phyloP scores from a whole-genome alignment of 2,888 invertebrate species.

The Andrena haemorrhoa region DNA sequence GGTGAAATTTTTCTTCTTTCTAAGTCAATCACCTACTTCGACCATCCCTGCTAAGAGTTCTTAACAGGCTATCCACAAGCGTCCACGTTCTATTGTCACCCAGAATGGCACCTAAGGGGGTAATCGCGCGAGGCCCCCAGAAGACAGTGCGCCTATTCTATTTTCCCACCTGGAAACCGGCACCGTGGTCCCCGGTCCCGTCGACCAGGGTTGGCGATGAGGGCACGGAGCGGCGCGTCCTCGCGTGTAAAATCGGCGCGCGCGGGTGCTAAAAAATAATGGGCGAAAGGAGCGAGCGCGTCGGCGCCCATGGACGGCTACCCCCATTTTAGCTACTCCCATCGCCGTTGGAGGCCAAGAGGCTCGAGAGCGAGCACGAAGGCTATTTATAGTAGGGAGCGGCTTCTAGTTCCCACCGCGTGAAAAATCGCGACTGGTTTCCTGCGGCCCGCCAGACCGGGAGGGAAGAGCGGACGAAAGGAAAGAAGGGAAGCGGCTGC shows the following conservation, averaged over 20 bases:
- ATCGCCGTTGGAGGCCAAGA: conserved; percentile 67
- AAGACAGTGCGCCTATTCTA: not conserved
- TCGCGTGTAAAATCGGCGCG: not conserved
- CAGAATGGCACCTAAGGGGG: too few species aligned
- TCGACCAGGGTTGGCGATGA: not conserved
- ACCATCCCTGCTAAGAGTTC: too few species aligned
- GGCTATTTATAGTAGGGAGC: conserved; percentile 81
- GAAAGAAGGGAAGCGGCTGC: conserved; percentile 37
- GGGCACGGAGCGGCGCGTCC: not conserved
- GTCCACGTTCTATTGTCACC: too few species aligned
- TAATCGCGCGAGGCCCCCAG: too few species aligned
- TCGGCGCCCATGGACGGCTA: conserved; percentile 65
- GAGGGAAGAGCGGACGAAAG: conserved; percentile 48
- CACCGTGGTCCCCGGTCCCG: not conserved
- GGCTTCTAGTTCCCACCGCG: conserved; percentile 78
- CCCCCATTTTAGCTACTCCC: conserved; percentile 74
- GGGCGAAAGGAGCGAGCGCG: conserved; percentile 49
- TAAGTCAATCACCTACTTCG: too few species aligned
- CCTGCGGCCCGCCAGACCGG: conserved; percentile 54
- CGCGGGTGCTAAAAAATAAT: conserved; percentile 52
- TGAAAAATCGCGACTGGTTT: conserved; percentile 78
- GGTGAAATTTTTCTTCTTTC: too few species aligned
- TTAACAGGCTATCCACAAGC: too few species aligned
- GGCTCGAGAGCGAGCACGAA: conserved; percentile 74
- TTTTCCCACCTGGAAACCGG: not conserved